Evolutionary conservation across 2,888 invertebrate genomes (phyloP).

Genomic region (Sabatieria punctata): DNA sequence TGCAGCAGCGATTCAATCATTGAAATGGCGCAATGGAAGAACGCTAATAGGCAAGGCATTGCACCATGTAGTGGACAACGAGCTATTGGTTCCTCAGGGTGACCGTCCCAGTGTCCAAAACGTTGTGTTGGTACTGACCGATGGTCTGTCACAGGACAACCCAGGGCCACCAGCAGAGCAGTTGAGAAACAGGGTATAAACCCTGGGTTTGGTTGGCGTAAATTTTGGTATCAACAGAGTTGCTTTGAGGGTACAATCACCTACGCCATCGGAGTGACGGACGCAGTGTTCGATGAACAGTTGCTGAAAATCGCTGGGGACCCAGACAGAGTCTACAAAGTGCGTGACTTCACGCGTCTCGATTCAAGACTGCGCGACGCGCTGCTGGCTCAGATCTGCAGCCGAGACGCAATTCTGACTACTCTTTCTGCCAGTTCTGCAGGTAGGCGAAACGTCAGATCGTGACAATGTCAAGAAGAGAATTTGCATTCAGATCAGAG

Average conservation of each 20-base stretch:
- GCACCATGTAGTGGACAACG: neutral
- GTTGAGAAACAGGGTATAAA: neutral
- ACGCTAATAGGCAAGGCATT: slow-evolving; percentile 7
- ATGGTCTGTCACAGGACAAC: slow-evolving; percentile 10
- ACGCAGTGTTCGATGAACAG: slow-evolving; percentile 8
- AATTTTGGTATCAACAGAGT: no score
- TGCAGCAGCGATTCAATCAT: slow-evolving; percentile 1
- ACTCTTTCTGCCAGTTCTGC: no score
- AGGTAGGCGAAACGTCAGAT: no score
- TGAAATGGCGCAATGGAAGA: slow-evolving; percentile 7
- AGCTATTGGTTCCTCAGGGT: slow-evolving; percentile 1
- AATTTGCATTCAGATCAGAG: no score
- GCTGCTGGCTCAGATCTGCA: slow-evolving; percentile 1
- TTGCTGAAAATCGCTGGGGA: slow-evolving; percentile 6
- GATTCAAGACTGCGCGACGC: slow-evolving; percentile 5
- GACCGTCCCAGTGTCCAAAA: slow-evolving; percentile 5
- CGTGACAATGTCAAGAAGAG: no score
- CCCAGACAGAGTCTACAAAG: slow-evolving; percentile 6
- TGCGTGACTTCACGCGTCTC: slow-evolving; percentile 2
- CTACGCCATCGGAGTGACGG: slow-evolving; percentile 6
- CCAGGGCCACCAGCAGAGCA: slow-evolving; percentile 2
- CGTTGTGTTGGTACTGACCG: slow-evolving; percentile 8
- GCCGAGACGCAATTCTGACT: no score
- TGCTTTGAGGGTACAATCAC: no score
- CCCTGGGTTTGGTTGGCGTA: no score